These are phyloP conservation scores for Tetropium fuscum DNA, from an alignment of 2,888 invertebrate species.

Conservation along the genomic window DNA sequence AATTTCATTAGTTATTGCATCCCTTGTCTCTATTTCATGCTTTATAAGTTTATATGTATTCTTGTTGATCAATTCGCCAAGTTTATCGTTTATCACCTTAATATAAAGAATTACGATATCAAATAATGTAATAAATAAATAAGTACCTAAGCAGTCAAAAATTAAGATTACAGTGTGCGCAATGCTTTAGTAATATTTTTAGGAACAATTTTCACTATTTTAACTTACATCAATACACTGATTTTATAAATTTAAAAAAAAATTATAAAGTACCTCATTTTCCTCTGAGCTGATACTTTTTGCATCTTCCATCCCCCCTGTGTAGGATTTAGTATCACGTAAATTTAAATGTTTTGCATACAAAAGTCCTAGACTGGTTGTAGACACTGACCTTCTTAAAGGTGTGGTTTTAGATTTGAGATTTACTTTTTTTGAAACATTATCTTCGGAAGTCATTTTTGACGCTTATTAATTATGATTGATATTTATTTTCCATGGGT, in stretches of 20 bases:
- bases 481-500: slow-evolving; percentile 11
- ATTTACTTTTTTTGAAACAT: slow-evolving; percentile 38
- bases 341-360: slow-evolving; percentile 48
- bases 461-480: slow-evolving; percentile 27
- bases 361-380: slow-evolving; percentile 45
- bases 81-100: slow-evolving; percentile 33
- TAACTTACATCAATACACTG: too few relatives aligned
- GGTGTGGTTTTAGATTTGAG: slow-evolving; percentile 41
- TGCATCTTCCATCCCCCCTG: slow-evolving; percentile 49
- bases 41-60: slow-evolving; percentile 16
- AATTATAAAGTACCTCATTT: slow-evolving; percentile 33
- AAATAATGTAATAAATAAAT: too few relatives aligned
- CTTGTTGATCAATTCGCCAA: slow-evolving; percentile 32
- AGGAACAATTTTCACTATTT: background rate
- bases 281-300: slow-evolving; percentile 45
- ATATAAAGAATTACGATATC: background rate
- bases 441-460: slow-evolving; percentile 37
- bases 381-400: slow-evolving; percentile 49
- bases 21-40: slow-evolving; percentile 51
- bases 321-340: slow-evolving; percentile 55
- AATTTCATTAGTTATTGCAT: slow-evolving; percentile 54
- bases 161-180: too few relatives aligned
- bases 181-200: too few relatives aligned
- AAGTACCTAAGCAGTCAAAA: too few relatives aligned
- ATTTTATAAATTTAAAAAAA: background rate